phyloP scores from a whole-genome alignment of 2,797 vertebrate genomes.

The Holocentrus rufus region DNA sequence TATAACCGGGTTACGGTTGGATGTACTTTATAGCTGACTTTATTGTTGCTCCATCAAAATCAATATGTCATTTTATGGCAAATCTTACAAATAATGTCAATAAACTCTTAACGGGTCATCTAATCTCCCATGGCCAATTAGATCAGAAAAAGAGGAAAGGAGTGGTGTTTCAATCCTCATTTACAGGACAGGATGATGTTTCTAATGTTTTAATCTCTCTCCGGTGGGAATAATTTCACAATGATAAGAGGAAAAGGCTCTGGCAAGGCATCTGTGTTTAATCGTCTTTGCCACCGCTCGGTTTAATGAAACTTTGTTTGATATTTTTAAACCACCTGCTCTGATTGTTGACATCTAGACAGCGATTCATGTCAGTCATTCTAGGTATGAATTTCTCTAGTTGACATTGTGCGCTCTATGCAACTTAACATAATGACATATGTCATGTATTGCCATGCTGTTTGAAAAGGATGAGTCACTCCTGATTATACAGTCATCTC shows the following conservation, averaged over 20 bases:
- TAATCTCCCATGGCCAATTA: slow-evolving; percentile 63
- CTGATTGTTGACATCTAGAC: slow-evolving; percentile 22
- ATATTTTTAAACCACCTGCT: slow-evolving; percentile 24
- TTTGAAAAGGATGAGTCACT: slow-evolving; percentile 35
- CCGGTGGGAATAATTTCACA: slow-evolving; percentile 47
- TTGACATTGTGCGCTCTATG: slow-evolving; percentile 8
- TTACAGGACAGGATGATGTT: slow-evolving; percentile 49
- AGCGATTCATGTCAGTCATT: slow-evolving; percentile 30
- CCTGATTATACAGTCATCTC: slow-evolving; percentile 41
- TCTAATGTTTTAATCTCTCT: slow-evolving; percentile 60
- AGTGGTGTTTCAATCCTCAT: slow-evolving; percentile 64
- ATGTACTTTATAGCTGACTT: slow-evolving; percentile 59
- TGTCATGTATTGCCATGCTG: not conserved
- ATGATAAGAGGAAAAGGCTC: slow-evolving; percentile 45
- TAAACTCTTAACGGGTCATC: slow-evolving; percentile 64
- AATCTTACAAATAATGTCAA: slow-evolving; percentile 65
- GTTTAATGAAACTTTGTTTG: slow-evolving; percentile 19
- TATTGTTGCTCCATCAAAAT: slow-evolving; percentile 72
- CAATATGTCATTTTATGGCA: slow-evolving; percentile 70
- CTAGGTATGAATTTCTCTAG: slow-evolving; percentile 22
- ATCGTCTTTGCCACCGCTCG: slow-evolving; percentile 36
- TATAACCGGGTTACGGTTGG: slow-evolving; percentile 42
- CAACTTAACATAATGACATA: slow-evolving; percentile 26
- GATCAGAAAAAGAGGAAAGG: slow-evolving; percentile 49
- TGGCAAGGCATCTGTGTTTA: slow-evolving; percentile 35